Percentiles rank a stretch among this genome's conserved stretches.
phyloP scores from a whole-genome alignment of 2,113 vertebrate genomes.

The Cariama cristata region DNA sequence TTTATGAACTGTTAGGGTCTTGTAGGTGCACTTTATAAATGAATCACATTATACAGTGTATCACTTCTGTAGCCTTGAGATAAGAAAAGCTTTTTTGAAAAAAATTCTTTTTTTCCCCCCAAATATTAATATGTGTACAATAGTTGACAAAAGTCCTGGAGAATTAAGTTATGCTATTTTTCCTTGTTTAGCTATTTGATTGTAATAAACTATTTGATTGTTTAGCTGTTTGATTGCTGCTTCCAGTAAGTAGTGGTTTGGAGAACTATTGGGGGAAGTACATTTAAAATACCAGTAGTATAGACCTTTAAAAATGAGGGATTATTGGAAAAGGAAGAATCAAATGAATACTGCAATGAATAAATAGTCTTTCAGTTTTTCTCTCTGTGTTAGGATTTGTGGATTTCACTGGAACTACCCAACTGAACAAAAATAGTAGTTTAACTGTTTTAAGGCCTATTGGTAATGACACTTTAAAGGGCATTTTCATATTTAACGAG shows the following conservation, averaged over 20 bases:
- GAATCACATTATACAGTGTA: background rate
- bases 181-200: background rate
- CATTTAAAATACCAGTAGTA: background rate
- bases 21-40: background rate
- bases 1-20: background rate
- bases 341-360: background rate
- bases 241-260: background rate
- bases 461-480: background rate
- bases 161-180: background rate
- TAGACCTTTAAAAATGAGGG: background rate
- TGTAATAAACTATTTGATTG: background rate
- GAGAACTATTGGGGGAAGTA: background rate
- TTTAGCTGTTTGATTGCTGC: background rate
- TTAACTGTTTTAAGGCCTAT: background rate
- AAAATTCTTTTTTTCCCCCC: accelerated
- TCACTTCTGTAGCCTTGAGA: background rate
- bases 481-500: background rate
- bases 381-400: background rate
- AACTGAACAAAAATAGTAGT: background rate
- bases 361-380: background rate
- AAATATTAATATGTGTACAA: background rate
- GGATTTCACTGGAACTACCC: background rate
- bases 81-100: background rate
- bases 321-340: background rate
- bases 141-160: background rate